A percentile compares a stretch with the other conserved stretches of the same genome.
These are phyloP conservation scores for Cossypha heuglini DNA, from an alignment of 2,797 vertebrate genomes.

Conservation along the genomic window DNA sequence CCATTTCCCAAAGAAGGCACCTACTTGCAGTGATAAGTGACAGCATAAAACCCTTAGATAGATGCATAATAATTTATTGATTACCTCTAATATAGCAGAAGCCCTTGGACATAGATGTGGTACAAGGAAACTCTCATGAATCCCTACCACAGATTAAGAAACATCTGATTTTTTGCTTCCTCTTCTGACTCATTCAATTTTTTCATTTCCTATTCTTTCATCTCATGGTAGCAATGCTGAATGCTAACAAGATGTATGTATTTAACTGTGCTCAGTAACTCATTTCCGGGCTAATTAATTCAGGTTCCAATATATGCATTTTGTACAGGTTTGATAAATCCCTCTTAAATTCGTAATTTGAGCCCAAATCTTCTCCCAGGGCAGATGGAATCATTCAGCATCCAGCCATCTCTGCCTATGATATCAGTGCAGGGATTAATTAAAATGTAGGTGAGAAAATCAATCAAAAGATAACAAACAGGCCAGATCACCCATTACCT, in stretches of 20 bases:
- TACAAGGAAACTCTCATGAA: neutral
- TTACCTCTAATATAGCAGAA: neutral
- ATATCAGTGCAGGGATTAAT: slow-evolving; percentile 2
- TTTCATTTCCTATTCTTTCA: neutral
- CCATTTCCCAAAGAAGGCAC: neutral
- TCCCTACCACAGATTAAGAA: neutral
- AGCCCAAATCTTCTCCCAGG: neutral
- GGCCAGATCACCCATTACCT: neutral
- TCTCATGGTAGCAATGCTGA: neutral
- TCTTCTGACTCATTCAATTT: neutral
- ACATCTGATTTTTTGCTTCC: neutral
- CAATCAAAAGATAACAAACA: neutral
- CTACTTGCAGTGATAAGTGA: neutral
- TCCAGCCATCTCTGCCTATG: neutral
- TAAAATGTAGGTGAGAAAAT: slow-evolving; percentile 27
- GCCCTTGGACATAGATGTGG: neutral
- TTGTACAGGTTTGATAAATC: slow-evolving; percentile 20
- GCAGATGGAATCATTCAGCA: neutral
- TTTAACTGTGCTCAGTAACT: neutral
- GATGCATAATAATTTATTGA: neutral
- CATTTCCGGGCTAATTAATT: slow-evolving; percentile 4
- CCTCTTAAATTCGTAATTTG: slow-evolving; percentile 4
- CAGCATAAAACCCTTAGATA: neutral
- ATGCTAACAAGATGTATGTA: neutral
- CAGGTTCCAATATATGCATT: neutral